Conservation (phyloP, 2,113 vertebrate genomes). For the Erythrocercus mccallii region DNA sequence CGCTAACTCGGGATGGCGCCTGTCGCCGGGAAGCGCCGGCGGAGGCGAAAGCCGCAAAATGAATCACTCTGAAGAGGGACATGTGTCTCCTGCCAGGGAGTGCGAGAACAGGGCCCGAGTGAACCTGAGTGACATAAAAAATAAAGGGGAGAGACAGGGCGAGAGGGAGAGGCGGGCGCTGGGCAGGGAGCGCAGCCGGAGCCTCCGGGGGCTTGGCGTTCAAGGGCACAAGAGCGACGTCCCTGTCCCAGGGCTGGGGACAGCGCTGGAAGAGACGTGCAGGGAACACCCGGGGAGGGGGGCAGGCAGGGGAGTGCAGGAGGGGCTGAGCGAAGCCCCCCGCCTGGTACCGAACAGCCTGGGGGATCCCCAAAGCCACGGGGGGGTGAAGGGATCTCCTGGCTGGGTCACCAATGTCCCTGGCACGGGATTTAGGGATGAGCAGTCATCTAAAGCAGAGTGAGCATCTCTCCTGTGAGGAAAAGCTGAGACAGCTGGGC, state of each 20-base stretch:
- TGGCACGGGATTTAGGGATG: neutral
- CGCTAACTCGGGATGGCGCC: neutral
- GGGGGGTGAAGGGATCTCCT: neutral
- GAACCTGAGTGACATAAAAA: conserved; percentile 61
- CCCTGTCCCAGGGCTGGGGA: neutral
- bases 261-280: neutral
- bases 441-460: neutral
- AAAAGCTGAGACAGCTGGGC: neutral
- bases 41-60: neutral
- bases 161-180: neutral
- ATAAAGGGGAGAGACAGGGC: conserved; percentile 12
- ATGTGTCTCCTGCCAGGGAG: conserved; percentile 69
- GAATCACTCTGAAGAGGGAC: conserved; percentile 56
- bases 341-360: neutral
- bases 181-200: neutral
- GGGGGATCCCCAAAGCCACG: neutral
- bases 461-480: neutral
- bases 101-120: neutral
- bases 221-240: neutral
- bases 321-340: neutral
- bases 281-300: neutral
- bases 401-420: neutral
- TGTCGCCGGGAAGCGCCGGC: neutral
- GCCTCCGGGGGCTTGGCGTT: neutral
- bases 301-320: neutral